Conservation (phyloP, 2,888 invertebrate genomes). For the Trissoscelio sp. region DNA sequence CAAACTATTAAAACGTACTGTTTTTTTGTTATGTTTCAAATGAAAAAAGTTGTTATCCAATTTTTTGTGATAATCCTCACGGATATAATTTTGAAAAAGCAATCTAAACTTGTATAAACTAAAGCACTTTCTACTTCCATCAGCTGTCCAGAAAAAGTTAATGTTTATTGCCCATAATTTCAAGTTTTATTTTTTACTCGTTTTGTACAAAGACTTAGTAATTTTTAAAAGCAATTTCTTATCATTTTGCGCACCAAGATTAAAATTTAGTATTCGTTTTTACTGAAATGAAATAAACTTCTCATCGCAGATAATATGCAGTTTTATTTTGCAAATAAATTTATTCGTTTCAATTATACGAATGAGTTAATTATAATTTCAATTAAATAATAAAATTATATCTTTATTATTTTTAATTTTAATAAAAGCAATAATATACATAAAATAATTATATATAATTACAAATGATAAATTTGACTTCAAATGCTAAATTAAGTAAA, state of each 20-base stretch:
- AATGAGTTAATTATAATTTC: not conserved
- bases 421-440: no score
- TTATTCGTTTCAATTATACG: not conserved
- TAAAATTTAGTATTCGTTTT: slow-evolving; percentile 13
- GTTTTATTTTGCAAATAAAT: not conserved
- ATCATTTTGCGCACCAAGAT: not conserved
- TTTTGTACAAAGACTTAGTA: slow-evolving; percentile 10
- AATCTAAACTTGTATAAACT: slow-evolving; percentile 29
- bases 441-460: no score
- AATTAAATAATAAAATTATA: no score
- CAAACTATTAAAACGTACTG: no score
- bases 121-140: slow-evolving; percentile 16
- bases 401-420: no score
- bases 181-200: slow-evolving; percentile 13
- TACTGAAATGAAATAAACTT: slow-evolving; percentile 1
- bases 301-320: slow-evolving; percentile 4
- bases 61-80: slow-evolving; percentile 11
- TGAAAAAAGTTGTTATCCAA: slow-evolving; percentile 26
- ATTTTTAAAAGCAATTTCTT: slow-evolving; percentile 12
- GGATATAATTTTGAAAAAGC: slow-evolving; percentile 32
- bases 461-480: not conserved
- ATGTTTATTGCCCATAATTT: slow-evolving; percentile 29
- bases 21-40: no score
- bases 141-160: slow-evolving; percentile 21
- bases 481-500: no score